Evolutionary conservation across 2,888 invertebrate genomes (phyloP), one percentile per base, ranked within the genome.

Genomic region (Temnothorax unifasciatus): DNA sequence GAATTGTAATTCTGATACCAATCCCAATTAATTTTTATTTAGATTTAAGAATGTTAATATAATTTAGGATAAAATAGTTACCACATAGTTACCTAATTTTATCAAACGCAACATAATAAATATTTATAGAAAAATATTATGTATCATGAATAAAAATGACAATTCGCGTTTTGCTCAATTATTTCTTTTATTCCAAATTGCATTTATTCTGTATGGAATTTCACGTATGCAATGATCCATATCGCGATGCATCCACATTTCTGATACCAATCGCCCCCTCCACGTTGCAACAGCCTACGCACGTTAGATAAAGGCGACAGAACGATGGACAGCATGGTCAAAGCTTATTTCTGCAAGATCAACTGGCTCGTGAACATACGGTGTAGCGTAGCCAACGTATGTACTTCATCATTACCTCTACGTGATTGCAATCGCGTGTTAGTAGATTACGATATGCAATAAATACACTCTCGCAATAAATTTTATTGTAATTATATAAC

Each of bases 321-420:
- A 66, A 77, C 52, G 64, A 50, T 54, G 41, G 21, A 64, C 21
- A 47, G 34, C 6, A 15, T 25, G 29, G n/a, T 54, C 18, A 25
- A 76, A 82, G 64, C 54, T 54, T 82, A 64, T 64, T 54, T 82
- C 18, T 44, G 34, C 77, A 54, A 54, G 71, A 71, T 71, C 71
- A 76, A 63, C 50, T 18, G 82, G 8, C 41, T 47, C 21, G 63
- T 8, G 47, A 64, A 75, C 15, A 21, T 29, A 75, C 21, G 50
- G n/a, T 38, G 21, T 34, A 34, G 63, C 21, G 13, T 13, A 74
- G 44, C 18, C 3, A 44, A 29, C 13, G 41, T 52, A 29, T 8
- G 41, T 52, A 63, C 63, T 75, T 75, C 38, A 64, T 75, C 50
- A 63, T 50, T 21, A 59, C n/a, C 11, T 73, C 18, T 25, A 59